These are phyloP conservation scores for Bombyx mori DNA, from an alignment of 1,140 invertebrate species.

Conservation along the genomic window DNA sequence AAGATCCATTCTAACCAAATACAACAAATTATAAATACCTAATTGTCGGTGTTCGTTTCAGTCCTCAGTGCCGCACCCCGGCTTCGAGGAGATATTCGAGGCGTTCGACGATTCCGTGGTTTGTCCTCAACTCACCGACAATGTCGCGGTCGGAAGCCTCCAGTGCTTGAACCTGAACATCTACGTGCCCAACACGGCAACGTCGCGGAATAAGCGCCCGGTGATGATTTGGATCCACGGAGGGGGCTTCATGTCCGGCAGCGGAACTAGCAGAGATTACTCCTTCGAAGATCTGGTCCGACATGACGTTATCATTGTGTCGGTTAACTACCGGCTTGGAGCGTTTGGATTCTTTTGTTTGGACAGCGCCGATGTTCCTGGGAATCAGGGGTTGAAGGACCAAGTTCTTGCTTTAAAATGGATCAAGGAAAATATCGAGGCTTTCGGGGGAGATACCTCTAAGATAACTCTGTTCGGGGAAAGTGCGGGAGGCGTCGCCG, in stretches of 20 bases:
- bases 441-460: no score
- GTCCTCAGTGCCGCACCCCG: slow-evolving; percentile 5
- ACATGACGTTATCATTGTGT: slow-evolving; percentile 12
- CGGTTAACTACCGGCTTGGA: neutral
- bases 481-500: slow-evolving; percentile 2
- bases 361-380: no score
- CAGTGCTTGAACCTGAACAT: slow-evolving; percentile 48
- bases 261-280: neutral
- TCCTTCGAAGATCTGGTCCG: slow-evolving; percentile 4
- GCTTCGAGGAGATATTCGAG: slow-evolving; percentile 7
- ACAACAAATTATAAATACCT: no score
- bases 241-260: slow-evolving; percentile 5
- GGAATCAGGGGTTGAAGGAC: no score
- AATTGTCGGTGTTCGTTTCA: neutral
- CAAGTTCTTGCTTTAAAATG: no score
- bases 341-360: no score
- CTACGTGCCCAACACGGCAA: slow-evolving; percentile 32
- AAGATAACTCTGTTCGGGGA: no score
- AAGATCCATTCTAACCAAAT: neutral
- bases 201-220: slow-evolving; percentile 40
- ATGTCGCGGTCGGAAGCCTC: slow-evolving; percentile 23
- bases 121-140: slow-evolving; percentile 8
- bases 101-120: slow-evolving; percentile 5
- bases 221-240: slow-evolving; percentile 67
- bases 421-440: no score